Conservation (phyloP, 2,888 invertebrate species). For the Geophilus truncorum region DNA sequence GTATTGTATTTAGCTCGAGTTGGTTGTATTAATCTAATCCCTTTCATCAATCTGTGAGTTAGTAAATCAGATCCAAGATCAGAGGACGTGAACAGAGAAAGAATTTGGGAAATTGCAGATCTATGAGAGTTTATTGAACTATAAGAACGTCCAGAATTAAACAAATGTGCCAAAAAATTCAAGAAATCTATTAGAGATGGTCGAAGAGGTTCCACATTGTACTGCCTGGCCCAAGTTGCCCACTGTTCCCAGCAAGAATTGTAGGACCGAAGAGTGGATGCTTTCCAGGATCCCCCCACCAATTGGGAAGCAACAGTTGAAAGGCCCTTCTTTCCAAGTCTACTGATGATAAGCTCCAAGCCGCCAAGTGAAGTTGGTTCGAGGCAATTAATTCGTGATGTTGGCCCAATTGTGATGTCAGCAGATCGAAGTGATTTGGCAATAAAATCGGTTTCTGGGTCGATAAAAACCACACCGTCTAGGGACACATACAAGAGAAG, state of each 20-base stretch:
- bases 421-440: background rate
- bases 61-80: background rate
- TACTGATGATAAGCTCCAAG: background rate
- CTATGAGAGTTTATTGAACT: background rate
- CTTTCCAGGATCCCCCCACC: background rate
- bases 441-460: background rate
- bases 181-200: background rate
- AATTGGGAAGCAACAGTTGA: background rate
- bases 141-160: background rate
- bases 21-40: background rate
- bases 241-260: background rate
- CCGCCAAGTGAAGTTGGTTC: background rate
- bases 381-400: background rate
- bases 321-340: background rate
- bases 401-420: background rate
- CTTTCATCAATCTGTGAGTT: background rate
- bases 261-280: background rate
- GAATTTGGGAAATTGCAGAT: background rate
- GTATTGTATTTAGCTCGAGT: background rate
- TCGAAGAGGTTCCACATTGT: background rate
- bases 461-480: background rate
- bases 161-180: background rate
- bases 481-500: too few species aligned
- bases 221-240: background rate
- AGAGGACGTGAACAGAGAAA: background rate